Conservation (phyloP, 92 coral and sea anemone genomes). For the Porites cylindrica region DNA sequence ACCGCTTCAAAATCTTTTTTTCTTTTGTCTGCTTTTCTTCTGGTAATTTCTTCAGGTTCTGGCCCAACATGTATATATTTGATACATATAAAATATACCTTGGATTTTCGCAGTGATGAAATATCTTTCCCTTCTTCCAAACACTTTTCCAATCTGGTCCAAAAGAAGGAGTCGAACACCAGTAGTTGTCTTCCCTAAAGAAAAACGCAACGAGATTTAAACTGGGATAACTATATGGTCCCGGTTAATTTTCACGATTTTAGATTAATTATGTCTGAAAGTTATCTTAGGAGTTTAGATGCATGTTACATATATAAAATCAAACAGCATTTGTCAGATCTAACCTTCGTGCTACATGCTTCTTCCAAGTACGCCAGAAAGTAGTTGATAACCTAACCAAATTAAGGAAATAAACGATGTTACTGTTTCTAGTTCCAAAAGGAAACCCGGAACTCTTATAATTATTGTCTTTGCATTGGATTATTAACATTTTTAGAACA, state of each 20-base stretch:
- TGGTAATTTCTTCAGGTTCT: not conserved
- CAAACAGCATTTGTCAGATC: not conserved
- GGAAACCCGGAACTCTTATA: not conserved
- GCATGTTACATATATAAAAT: not conserved
- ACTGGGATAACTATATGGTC: too few species aligned
- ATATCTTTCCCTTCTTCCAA: not conserved
- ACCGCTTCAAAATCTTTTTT: not conserved
- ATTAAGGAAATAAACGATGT: not conserved
- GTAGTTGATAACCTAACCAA: not conserved
- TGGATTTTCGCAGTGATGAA: not conserved
- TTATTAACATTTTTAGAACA: too few species aligned
- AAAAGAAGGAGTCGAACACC: not conserved
- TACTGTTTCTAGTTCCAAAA: not conserved
- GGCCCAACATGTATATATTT: too few species aligned
- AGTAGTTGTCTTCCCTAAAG: not conserved
- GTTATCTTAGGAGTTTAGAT: not conserved
- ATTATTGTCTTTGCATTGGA: not conserved
- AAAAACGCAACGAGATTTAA: not conserved
- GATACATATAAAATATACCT: not conserved
- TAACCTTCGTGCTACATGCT: not conserved
- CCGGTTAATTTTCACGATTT: not conserved
- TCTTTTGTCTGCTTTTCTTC: not conserved
- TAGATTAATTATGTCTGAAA: too few species aligned
- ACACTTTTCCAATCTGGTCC: not conserved
- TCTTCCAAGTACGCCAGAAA: conserved; percentile 7